phyloP scores from a whole-genome alignment of 2,888 invertebrate genomes.

The Eurois occulta region DNA sequence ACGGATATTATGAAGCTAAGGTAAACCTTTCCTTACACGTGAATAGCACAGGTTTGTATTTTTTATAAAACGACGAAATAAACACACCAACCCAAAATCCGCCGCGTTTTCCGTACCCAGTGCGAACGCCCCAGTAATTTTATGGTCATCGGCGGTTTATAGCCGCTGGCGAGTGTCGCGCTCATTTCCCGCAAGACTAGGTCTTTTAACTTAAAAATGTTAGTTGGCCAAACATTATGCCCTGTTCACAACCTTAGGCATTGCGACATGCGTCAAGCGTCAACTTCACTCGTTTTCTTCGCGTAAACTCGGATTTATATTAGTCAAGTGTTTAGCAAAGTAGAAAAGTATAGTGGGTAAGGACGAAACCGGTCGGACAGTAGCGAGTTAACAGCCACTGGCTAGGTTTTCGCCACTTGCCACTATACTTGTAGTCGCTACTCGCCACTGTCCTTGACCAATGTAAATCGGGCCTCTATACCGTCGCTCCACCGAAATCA shows the following conservation, averaged over 20 bases:
- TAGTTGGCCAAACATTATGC: neutral
- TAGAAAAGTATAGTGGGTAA: neutral
- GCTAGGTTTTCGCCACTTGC: neutral
- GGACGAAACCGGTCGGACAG: neutral
- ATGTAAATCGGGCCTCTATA: neutral
- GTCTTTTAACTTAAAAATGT: constrained; percentile 24
- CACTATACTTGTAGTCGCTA: neutral
- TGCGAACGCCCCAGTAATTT: constrained; percentile 11
- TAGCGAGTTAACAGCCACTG: neutral
- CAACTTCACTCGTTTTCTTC: no score
- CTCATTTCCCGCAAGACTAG: constrained; percentile 15
- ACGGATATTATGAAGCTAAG: neutral
- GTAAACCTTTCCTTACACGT: neutral
- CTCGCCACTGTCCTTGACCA: neutral
- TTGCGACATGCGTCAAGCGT: neutral
- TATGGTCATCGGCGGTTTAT: constrained; percentile 42
- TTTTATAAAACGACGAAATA: neutral
- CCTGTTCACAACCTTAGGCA: neutral
- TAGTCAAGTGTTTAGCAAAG: neutral
- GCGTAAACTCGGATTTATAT: no score
- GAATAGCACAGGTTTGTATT: neutral
- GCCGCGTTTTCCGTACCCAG: neutral
- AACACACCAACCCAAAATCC: neutral
- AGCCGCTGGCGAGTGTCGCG: constrained; percentile 13
- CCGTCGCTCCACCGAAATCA: no score